Evolutionary conservation across 2,113 vertebrate species (phyloP).

Genomic region (Ailurus styani): DNA sequence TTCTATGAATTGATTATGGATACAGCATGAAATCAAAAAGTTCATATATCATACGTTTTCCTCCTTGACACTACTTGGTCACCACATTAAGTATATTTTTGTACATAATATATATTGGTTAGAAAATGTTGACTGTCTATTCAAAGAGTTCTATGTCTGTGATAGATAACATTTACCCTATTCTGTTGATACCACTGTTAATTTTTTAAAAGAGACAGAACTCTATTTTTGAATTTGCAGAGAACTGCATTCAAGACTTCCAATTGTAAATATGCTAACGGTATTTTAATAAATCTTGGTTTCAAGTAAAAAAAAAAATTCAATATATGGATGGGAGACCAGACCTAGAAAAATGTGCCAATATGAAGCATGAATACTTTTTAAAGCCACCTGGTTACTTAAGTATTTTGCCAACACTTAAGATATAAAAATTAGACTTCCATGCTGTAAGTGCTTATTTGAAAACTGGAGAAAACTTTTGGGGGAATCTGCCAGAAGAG

Average conservation of each 20-base stretch:
- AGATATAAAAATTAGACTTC: neutral
- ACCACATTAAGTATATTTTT: conserved; percentile 76
- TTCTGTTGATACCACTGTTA: conserved; percentile 50
- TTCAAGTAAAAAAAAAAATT: neutral
- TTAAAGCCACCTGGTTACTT: neutral
- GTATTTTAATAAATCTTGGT: conserved; percentile 71
- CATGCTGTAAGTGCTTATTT: neutral
- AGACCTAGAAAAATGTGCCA: neutral
- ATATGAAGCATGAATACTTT: neutral
- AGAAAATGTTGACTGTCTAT: conserved; percentile 58
- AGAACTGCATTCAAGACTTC: conserved; percentile 54
- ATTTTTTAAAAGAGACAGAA: conserved; percentile 67
- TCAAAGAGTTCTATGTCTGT: conserved; percentile 63
- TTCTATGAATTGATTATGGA: neutral
- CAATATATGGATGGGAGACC: neutral
- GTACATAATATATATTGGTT: conserved; percentile 67
- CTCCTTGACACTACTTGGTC: conserved; percentile 68
- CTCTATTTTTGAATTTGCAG: conserved; percentile 69
- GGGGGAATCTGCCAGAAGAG: neutral
- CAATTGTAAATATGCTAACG: conserved; percentile 57
- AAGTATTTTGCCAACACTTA: neutral
- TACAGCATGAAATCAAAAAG: neutral
- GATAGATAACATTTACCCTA: conserved; percentile 58
- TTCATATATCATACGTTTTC: neutral
- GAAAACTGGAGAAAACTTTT: neutral